These are phyloP conservation scores for Aphidius colemani DNA, from an alignment of 2,888 invertebrate genomes.

Conservation along the genomic window DNA sequence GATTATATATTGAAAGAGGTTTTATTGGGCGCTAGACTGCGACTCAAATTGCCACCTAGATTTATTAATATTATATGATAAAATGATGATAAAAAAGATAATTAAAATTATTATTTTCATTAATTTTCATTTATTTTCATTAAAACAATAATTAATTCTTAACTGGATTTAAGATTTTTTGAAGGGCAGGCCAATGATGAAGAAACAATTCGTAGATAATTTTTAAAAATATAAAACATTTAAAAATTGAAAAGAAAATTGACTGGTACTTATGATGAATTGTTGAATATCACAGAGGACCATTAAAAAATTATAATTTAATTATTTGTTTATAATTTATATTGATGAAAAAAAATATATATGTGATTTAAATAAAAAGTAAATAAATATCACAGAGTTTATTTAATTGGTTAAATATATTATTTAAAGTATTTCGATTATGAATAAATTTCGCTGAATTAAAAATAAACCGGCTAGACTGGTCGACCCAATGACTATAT, in stretches of 20 bases:
- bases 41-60: slow-evolving; percentile 11
- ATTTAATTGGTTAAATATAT: too few species aligned
- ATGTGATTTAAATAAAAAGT: not conserved
- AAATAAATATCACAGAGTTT: not conserved
- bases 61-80: slow-evolving; percentile 21
- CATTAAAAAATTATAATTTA: not conserved
- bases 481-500: too few species aligned
- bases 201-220: slow-evolving; percentile 21
- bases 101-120: slow-evolving; percentile 3
- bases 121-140: too few species aligned
- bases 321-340: not conserved
- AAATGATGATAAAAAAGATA: slow-evolving; percentile 12
- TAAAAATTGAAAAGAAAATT: slow-evolving; percentile 8
- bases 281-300: slow-evolving; percentile 22
- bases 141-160: slow-evolving; percentile 17
- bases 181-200: slow-evolving; percentile 30
- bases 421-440: too few species aligned
- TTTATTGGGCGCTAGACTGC: slow-evolving; percentile 13
- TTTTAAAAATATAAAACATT: slow-evolving; percentile 8
- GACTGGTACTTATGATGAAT: slow-evolving; percentile 9
- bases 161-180: slow-evolving; percentile 27
- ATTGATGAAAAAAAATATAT: slow-evolving; percentile 1
- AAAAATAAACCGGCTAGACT: too few species aligned
- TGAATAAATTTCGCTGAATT: too few species aligned
- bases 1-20: slow-evolving; percentile 30